Conservation (phyloP, 53 echinoderm and acorn worm species). For the Actinopyga echinites region DNA sequence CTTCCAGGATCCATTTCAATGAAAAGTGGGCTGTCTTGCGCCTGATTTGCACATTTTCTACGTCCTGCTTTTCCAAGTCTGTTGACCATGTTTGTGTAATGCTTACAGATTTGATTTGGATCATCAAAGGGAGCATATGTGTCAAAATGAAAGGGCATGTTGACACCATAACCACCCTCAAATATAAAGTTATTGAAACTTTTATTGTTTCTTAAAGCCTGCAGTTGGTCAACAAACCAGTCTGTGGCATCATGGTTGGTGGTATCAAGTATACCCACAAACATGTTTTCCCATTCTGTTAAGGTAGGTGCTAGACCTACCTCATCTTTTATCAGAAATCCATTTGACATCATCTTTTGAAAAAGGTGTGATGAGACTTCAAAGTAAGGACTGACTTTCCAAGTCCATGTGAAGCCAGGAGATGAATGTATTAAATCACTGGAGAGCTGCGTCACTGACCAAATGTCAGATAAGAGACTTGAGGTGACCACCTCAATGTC, state of each 20-base stretch:
- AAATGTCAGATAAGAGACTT: not conserved
- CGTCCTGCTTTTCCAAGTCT: constrained; percentile 61
- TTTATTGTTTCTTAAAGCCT: not conserved
- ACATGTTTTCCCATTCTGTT: not conserved
- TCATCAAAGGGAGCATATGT: not conserved
- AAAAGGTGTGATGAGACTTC: not conserved
- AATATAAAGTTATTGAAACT: not conserved
- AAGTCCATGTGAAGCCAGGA: not conserved
- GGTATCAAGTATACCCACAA: constrained; percentile 5
- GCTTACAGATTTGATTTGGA: constrained; percentile 75
- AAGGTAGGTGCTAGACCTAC: not conserved
- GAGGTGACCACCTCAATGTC: not conserved
- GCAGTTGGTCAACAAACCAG: constrained; percentile 13
- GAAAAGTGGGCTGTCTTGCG: constrained; percentile 81
- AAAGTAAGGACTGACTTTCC: constrained; percentile 12
- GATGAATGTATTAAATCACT: not conserved
- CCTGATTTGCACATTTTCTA: constrained; percentile 78
- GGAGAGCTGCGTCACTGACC: not conserved
- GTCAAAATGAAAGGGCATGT: constrained; percentile 7
- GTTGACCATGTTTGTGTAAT: constrained; percentile 63
- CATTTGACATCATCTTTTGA: not conserved
- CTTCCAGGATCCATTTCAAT: constrained; percentile 81
- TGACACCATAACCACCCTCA: constrained; percentile 14
- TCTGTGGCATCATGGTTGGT: not conserved
- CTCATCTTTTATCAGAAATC: constrained; percentile 30